Evolutionary conservation across 1,140 invertebrate genomes (phyloP), one percentile per base, ranked within the genome.

Genomic region (Tetragnatha versicolor): DNA sequence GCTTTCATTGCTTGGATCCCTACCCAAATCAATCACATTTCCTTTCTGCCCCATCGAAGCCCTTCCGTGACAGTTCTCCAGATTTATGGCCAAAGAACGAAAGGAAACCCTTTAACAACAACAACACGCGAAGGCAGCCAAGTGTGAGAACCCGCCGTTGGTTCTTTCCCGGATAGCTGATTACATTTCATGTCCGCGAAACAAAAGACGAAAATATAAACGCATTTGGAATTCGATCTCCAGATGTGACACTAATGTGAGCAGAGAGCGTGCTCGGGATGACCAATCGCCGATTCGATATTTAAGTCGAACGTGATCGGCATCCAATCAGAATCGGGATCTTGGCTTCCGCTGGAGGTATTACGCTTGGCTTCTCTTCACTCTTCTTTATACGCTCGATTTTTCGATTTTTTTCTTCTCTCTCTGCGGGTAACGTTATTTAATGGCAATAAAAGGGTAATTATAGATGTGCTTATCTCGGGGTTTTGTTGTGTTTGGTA

Each of bases 161-260:
- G 73, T 77, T 42, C 73, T 29, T 77, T 65, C 66, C 20, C 20
- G 61, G 4, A 55, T 77, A 55, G 7, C 42, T 61, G 42, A 61
- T 61, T 63, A 63, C 27, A 63, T 63, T 49, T 77, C 73, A 25
- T 39, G 29, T 33, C 39, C 45, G 45, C 20, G 61, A 39, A 77
- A 77, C 73, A 66, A 77, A 77, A 77, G 45, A 65, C 42, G 60
- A 63, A 77, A 77, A 66, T 49, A 77, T 53, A 65, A 65, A 63
- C 55, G 42, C 47, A 14, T 76, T 76, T 45, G 31, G 49, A 76
- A 77, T 77, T 77, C 73, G 73, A 77, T 77, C 73, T 77, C 60
- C 73, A 77, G 73, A 77, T 77, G 73, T 65, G 73, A 66, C 73
- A 66, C 47, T 66, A 66, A 66, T 76, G 73, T 55, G 45, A 31